phyloP scores from a whole-genome alignment of 1,140 invertebrate species.

The Andricus grossulariae region DNA sequence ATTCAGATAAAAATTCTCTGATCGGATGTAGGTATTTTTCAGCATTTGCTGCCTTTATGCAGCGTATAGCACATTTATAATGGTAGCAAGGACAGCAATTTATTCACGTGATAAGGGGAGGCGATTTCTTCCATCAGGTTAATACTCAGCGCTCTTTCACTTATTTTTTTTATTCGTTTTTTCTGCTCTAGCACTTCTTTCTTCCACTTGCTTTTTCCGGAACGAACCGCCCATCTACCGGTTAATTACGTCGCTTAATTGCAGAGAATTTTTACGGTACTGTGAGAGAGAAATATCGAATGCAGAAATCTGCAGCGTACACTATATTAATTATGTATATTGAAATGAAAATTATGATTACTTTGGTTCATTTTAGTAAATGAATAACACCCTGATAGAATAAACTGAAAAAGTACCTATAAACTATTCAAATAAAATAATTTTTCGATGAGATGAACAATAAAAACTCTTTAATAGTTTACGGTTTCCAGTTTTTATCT shows the following conservation, averaged over 20 bases:
- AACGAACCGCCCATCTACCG: conserved; percentile 1
- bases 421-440: too few relatives aligned
- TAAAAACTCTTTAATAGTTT: too few relatives aligned
- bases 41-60: too few relatives aligned
- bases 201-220: background rate
- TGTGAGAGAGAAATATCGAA: background rate
- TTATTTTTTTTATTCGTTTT: background rate
- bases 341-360: too few relatives aligned
- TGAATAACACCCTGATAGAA: too few relatives aligned
- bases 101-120: background rate
- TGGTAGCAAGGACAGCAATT: background rate
- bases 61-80: background rate
- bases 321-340: too few relatives aligned
- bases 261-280: background rate
- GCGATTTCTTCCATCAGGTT: conserved; percentile 9
- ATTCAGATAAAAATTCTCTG: background rate
- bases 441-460: too few relatives aligned
- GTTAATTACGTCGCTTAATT: conserved; percentile 13
- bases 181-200: background rate
- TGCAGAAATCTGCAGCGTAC: background rate
- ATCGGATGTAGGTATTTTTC: background rate
- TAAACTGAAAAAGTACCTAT: too few relatives aligned
- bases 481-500: too few relatives aligned
- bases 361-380: too few relatives aligned
- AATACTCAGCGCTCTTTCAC: background rate